phyloP scores from a whole-genome alignment of 2,888 invertebrate genomes.

The Drosophila diplacantha region DNA sequence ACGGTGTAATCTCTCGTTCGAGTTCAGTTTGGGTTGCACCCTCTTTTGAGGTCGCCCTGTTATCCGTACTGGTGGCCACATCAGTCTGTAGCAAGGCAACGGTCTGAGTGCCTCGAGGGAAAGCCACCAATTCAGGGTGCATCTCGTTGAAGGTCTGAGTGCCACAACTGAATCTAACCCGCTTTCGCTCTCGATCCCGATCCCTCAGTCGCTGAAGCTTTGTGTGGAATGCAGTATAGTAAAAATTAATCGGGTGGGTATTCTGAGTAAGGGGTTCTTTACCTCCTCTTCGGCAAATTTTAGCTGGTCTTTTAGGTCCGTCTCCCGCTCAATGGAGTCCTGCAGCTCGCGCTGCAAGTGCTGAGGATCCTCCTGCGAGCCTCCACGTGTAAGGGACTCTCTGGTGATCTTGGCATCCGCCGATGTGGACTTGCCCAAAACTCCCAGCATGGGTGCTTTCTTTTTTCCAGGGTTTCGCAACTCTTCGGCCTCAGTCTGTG shows the following conservation, averaged over 20 bases:
- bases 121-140: constrained; percentile 51
- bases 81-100: constrained; percentile 31
- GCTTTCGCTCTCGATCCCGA: constrained; percentile 24
- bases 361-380: constrained; percentile 88
- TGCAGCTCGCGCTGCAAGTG: constrained; percentile 91
- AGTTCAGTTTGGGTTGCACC: constrained; percentile 42
- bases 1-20: constrained; percentile 57
- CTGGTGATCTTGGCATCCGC: constrained; percentile 86
- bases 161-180: constrained; percentile 65
- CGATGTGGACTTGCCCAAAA: constrained; percentile 80
- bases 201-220: constrained; percentile 50
- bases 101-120: constrained; percentile 76
- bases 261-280: constrained; percentile 35
- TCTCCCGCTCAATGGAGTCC: constrained; percentile 94
- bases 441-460: constrained; percentile 81
- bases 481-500: constrained; percentile 75
- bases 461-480: constrained; percentile 78
- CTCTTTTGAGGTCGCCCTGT: constrained; percentile 5
- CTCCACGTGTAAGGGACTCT: constrained; percentile 86
- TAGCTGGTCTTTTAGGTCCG: constrained; percentile 94
- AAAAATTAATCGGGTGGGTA: constrained; percentile 30
- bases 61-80: constrained; percentile 40
- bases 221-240: constrained; percentile 28
- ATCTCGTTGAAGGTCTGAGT: constrained; percentile 70
- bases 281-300: constrained; percentile 96